A percentile compares a stretch with the other conserved stretches of the same genome.
phyloP scores from a whole-genome alignment of 2,888 invertebrate species.

The Cephus rjabovi region DNA sequence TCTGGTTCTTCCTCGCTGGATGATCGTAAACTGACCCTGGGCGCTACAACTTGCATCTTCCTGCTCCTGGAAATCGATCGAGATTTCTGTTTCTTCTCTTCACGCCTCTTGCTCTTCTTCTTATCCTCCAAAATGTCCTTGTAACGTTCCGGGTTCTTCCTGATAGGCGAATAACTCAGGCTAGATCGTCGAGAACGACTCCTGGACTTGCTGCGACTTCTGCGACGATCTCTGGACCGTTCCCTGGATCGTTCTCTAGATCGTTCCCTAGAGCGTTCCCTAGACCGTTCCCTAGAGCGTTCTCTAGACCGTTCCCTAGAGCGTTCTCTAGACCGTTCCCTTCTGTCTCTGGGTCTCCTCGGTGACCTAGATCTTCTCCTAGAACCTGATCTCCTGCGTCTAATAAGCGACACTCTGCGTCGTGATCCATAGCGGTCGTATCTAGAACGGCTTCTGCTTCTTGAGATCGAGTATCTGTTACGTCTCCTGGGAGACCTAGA shows the following conservation, averaged over 20 bases:
- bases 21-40: constrained; percentile 60
- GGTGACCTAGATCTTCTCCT: constrained; percentile 47
- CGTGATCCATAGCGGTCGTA: constrained; percentile 50
- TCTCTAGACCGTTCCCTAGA: neutral
- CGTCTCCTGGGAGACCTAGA: constrained; percentile 53
- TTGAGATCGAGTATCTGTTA: constrained; percentile 50
- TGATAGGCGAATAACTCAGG: constrained; percentile 78
- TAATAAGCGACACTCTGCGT: constrained; percentile 42
- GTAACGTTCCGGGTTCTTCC: constrained; percentile 77
- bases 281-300: constrained; percentile 22
- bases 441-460: constrained; percentile 54
- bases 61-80: constrained; percentile 48
- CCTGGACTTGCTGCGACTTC: constrained; percentile 48
- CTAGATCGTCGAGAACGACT: constrained; percentile 69
- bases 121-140: constrained; percentile 74
- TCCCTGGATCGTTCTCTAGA: constrained; percentile 35
- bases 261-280: constrained; percentile 40
- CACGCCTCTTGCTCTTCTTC: constrained; percentile 65
- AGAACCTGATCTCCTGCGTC: constrained; percentile 48
- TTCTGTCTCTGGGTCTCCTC: constrained; percentile 24
- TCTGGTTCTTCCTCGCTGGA: constrained; percentile 66
- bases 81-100: constrained; percentile 53
- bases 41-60: constrained; percentile 48
- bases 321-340: neutral
- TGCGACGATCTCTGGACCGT: constrained; percentile 44